Conservation (phyloP, 2,888 invertebrate genomes). For the Patella depressa region DNA sequence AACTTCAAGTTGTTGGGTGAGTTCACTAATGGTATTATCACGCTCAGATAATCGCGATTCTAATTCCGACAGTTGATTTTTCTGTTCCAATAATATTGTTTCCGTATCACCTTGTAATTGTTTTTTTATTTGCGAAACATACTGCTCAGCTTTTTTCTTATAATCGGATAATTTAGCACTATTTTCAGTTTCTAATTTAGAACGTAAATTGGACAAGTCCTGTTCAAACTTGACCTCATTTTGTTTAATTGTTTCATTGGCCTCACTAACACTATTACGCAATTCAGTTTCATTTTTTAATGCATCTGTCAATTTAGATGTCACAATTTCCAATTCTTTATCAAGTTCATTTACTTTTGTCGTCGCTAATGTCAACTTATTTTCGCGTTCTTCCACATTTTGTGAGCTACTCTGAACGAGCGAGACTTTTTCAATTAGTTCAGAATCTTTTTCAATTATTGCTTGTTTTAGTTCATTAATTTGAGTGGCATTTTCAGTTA, state of each 20-base stretch:
- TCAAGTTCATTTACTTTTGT: slow-evolving; percentile 1
- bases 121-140: slow-evolving; percentile 63
- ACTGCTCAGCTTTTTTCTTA: slow-evolving; percentile 65
- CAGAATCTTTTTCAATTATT: slow-evolving; percentile 30
- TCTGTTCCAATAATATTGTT: slow-evolving; percentile 41
- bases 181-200: slow-evolving; percentile 54
- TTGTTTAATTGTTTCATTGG: slow-evolving; percentile 5
- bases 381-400: background rate
- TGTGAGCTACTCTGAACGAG: background rate
- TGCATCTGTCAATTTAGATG: slow-evolving; percentile 12
- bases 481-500: slow-evolving; percentile 37
- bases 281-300: slow-evolving; percentile 15
- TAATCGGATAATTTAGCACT: slow-evolving; percentile 61
- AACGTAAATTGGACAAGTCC: slow-evolving; percentile 40
- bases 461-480: slow-evolving; percentile 29
- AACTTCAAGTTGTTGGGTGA: slow-evolving; percentile 27
- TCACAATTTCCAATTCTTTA: slow-evolving; percentile 24
- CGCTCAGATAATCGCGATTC: slow-evolving; percentile 23
- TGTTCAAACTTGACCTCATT: slow-evolving; percentile 16
- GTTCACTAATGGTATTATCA: slow-evolving; percentile 20
- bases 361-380: background rate
- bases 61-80: slow-evolving; percentile 35
- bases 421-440: background rate
- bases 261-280: background rate
- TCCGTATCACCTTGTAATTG: slow-evolving; percentile 58